Base-by-base conservation (phyloP, 2,113 vertebrate genomes). In the Malurus melanocephalus region DNA sequence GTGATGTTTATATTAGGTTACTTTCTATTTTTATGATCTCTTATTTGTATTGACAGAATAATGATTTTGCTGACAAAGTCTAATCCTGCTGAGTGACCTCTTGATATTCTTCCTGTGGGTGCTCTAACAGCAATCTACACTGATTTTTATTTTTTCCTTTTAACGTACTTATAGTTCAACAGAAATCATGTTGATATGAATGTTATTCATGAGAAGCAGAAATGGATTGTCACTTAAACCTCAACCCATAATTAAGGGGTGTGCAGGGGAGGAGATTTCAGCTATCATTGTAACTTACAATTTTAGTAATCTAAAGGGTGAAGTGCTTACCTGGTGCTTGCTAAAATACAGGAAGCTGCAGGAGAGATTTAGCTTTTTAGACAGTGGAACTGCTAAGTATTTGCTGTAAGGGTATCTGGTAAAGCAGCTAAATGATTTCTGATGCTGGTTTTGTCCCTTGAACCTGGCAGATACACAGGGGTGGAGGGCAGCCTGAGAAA, bases 401-500 rank as follows among this genome's bases (percentile, higher is more conserved):
- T 57, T 56, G 20, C 22, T 62, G 11, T 2, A 9, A 35, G 27
- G 5, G 43, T 71, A 16, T 11, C 27, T 82, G 27, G 16, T 74
- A 64, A n/a, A 61, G 16, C 26, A 74, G 1, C 59, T 1, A n/a
- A 35, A 62, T 46, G 24, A 2, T 40, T 82, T 82, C 55, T 62
- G n/a, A 27, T 46, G n/a, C n/a, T n/a, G n/a, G n/a, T n/a, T n/a
- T 85, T 21, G 20, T 76, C 18, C 55, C 16, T 49, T 62, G 43
- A 46, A 48, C 6, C 14, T 62, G 49, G 56, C 33, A 35, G 45
- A 21, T 17, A 33, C 11, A 19, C 4, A 16, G 0, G 1, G 32
- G 11, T 0, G 0, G 7, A 14, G 19, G 6, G 21, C 30, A 80
- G 6, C n/a, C 13, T 66, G 46, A 68, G 22, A 38, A 10, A 49